Percentiles rank a stretch among this genome's conserved stretches.
phyloP scores from a whole-genome alignment of 2,888 invertebrate genomes.

The Drymonia ruficornis region DNA sequence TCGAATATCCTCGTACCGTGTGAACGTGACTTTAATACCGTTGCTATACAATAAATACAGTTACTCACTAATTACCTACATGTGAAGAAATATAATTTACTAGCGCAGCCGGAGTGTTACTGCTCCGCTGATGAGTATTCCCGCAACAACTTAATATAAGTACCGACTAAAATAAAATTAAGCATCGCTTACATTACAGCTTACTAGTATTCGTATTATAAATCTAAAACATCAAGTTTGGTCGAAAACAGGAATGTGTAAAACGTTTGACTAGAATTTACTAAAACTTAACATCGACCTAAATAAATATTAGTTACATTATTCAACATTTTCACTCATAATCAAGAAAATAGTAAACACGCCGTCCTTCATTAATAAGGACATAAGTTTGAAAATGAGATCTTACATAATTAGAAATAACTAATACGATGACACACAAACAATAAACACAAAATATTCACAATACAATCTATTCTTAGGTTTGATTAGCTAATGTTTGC shows the following conservation, averaged over 20 bases:
- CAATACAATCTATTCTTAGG: conserved; percentile 17
- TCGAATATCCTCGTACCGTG: background rate
- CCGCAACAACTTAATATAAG: conserved; percentile 20
- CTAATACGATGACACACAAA: conserved; percentile 57
- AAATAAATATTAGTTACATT: conserved; percentile 74
- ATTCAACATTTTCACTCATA: conserved; percentile 68
- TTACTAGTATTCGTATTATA: conserved; percentile 32
- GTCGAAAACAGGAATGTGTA: conserved; percentile 84
- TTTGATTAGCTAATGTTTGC: conserved; percentile 10
- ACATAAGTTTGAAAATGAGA: conserved; percentile 71
- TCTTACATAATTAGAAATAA: conserved; percentile 51
- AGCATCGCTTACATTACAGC: conserved; percentile 2
- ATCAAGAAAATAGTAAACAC: conserved; percentile 46
- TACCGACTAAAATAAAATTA: conserved; percentile 4
- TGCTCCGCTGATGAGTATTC: conserved; percentile 35
- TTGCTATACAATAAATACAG: conserved; percentile 43
- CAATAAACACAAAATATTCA: conserved; percentile 41
- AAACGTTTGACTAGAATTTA: conserved; percentile 84
- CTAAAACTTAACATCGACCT: conserved; percentile 82
- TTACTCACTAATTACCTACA: conserved; percentile 46
- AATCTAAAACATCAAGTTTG: conserved; percentile 72
- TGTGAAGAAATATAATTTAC: conserved; percentile 44
- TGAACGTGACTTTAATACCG: conserved; percentile 18
- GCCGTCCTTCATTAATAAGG: conserved; percentile 33
- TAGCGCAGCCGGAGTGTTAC: conserved; percentile 15